These are phyloP conservation scores for Polydrusus tereticollis DNA, from an alignment of 2,888 invertebrate genomes.

Conservation along the genomic window DNA sequence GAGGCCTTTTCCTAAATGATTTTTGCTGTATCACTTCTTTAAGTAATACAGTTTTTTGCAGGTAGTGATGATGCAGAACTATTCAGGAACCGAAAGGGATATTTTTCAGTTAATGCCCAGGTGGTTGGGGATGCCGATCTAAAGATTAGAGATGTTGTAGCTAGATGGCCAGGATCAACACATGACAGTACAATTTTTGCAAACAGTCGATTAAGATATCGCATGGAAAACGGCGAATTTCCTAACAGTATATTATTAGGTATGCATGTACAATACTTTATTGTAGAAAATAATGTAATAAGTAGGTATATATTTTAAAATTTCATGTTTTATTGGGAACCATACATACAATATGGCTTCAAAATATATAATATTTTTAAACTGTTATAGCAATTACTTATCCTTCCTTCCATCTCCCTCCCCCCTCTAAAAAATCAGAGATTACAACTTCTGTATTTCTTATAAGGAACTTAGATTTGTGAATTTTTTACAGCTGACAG, in stretches of 20 bases:
- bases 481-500: neutral
- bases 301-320: neutral
- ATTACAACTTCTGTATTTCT: neutral
- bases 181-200: conserved; percentile 49
- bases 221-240: conserved; percentile 32
- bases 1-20: too few relatives aligned
- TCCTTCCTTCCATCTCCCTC: too few relatives aligned
- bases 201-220: neutral
- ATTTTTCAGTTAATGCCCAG: conserved; percentile 57
- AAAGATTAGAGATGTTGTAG: conserved; percentile 49
- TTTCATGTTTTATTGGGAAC: neutral
- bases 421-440: neutral
- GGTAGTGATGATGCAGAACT: conserved; percentile 53
- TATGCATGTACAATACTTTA: neutral
- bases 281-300: neutral
- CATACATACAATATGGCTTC: too few relatives aligned
- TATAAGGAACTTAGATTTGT: neutral
- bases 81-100: conserved; percentile 54
- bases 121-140: conserved; percentile 51
- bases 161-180: conserved; percentile 46
- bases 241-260: conserved; percentile 26
- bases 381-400: too few relatives aligned
- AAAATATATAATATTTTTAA: too few relatives aligned
- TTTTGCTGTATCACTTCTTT: too few relatives aligned
- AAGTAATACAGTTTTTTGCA: neutral